Evolutionary conservation across 1,140 invertebrate species (phyloP).

Genomic region (Palaemon carinicauda): DNA sequence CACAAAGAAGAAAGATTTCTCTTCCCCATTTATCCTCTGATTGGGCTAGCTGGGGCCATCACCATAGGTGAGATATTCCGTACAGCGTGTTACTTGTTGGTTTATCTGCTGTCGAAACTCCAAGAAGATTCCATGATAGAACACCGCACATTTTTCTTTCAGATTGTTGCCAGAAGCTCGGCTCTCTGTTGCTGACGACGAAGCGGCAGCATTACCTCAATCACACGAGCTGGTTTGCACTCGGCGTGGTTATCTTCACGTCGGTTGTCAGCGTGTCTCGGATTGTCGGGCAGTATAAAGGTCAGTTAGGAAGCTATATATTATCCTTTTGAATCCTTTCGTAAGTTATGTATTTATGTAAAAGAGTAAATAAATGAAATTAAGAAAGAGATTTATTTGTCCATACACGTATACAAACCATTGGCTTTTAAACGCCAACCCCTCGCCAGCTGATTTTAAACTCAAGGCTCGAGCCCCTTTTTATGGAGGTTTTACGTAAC

Average conservation of each 20-base stretch:
- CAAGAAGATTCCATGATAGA: no score
- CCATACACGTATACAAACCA: no score
- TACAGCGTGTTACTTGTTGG: no score
- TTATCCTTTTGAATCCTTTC: no score
- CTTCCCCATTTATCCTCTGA: conserved; percentile 95
- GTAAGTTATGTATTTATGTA: no score
- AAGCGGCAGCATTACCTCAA: conserved; percentile 75
- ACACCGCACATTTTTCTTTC: conserved; percentile 67
- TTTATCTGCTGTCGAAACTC: no score
- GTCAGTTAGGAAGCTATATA: conserved; percentile 61
- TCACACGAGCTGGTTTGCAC: conserved; percentile 76
- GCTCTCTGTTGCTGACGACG: neutral
- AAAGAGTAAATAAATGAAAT: no score
- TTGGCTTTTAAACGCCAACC: no score
- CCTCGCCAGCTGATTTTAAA: no score
- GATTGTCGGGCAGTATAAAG: conserved; percentile 67
- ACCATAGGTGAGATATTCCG: conserved; percentile 77
- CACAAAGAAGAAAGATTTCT: conserved; percentile 96
- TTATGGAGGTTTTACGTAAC: no score
- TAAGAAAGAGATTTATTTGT: no score
- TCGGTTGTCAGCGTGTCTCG: conserved; percentile 69
- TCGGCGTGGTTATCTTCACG: conserved; percentile 72
- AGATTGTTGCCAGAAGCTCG: conserved; percentile 65
- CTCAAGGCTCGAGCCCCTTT: no score
- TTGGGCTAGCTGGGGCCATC: conserved; percentile 86